phyloP scores from a whole-genome alignment of 2,888 invertebrate species.

The Rhogogaster chlorosoma region DNA sequence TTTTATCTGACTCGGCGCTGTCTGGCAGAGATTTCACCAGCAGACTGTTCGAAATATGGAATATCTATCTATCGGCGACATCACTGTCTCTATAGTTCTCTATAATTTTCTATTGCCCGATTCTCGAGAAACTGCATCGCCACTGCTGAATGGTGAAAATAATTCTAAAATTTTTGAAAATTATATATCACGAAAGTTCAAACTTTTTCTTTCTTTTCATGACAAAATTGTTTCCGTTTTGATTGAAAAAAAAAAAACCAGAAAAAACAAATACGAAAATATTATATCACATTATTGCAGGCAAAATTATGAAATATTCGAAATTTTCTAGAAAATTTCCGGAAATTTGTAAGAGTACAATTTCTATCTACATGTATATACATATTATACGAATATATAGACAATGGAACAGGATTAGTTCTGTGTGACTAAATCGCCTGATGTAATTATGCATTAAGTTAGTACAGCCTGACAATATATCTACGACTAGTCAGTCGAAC shows the following conservation, averaged over 20 bases:
- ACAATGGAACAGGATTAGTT: not conserved
- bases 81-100: not conserved
- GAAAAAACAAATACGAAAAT: too few relatives aligned
- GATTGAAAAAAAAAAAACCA: too few relatives aligned
- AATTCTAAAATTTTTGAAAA: too few relatives aligned
- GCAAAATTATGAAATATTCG: too few relatives aligned
- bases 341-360: not conserved
- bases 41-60: not conserved
- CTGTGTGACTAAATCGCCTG: not conserved
- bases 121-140: slow-evolving; percentile 8
- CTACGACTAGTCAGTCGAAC: not conserved
- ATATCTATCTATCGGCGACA: slow-evolving; percentile 18
- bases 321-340: too few relatives aligned
- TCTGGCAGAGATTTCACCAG: not conserved
- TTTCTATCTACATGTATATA: not conserved
- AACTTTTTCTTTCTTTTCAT: too few relatives aligned
- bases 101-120: not conserved
- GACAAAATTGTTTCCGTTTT: too few relatives aligned
- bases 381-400: not conserved
- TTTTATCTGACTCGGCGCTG: slow-evolving; percentile 2
- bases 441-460: not conserved
- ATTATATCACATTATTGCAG: too few relatives aligned
- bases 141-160: too few relatives aligned
- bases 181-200: too few relatives aligned
- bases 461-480: not conserved